Evolutionary conservation across 2,797 vertebrate species (phyloP), one percentile per base, ranked within the genome.

Genomic region (Chelon auratus): DNA sequence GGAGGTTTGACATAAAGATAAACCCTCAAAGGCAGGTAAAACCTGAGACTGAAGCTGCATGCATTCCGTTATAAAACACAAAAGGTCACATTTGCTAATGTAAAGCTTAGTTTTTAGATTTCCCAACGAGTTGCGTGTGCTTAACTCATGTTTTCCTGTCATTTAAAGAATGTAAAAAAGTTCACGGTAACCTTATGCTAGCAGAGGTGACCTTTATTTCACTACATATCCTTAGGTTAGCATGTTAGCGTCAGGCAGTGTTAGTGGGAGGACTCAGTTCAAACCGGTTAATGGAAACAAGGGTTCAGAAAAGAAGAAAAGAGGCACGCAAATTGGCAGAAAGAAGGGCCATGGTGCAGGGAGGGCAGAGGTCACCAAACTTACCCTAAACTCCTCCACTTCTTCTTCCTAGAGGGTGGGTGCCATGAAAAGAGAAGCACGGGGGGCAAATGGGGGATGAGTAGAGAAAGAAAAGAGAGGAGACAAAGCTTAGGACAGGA

Each of bases 301-400:
- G 74, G 67, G 62, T 71, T 87, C 70, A 87, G 87, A 90, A 93
- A 75, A 65, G 77, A 60, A 87, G 78, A 68, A 84, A 82, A 88
- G 72, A 77, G 65, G 68, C 66, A 76, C 10, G 4, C 81, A 83
- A 53, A 80, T 30, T 45, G 45, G 62, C 52, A 69, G 72, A 45
- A 37, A 66, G 60, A 59, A 52, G 6, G 22, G 20, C 20, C 10
- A 65, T 9, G 56, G 90, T 92, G 86, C 80, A 91, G 77, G 81
- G 80, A 89, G 86, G 68, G 80, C 88, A 89, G 81, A 90, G 83
- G 77, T 94, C 93, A 93, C 94, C 93, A 82, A 87, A 99, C 97
- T 99, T 96, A 99, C 98, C 97, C 98, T 94, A 99, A 93, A 95
- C 98, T 99, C 92, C 97, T 96, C 98, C 98, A 99, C 78, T 99